Conservation (phyloP, 2,888 invertebrate species). For the Drosophila multiciliata region DNA sequence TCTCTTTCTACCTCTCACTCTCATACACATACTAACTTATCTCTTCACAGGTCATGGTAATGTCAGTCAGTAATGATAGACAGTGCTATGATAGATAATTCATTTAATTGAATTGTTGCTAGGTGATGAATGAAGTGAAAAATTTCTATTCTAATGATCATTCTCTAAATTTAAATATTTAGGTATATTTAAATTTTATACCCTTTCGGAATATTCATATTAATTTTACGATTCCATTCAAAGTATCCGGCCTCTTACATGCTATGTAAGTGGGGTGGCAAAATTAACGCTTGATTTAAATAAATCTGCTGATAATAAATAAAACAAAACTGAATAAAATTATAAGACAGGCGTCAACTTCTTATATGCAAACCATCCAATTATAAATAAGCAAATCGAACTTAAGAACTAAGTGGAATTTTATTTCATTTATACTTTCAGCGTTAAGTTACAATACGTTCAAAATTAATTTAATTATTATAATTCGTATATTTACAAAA, state of each 20-base stretch:
- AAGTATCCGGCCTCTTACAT: neutral
- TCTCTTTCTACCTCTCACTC: neutral
- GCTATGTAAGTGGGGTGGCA: neutral
- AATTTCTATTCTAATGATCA: neutral
- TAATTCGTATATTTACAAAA: neutral
- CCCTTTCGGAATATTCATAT: neutral
- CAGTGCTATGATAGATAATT: neutral
- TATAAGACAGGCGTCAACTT: neutral
- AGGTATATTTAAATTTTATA: neutral
- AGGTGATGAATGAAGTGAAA: neutral
- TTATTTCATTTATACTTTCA: neutral
- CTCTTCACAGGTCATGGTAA: neutral
- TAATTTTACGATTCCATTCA: neutral
- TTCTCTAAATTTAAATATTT: neutral
- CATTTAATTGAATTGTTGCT: neutral
- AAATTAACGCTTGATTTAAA: neutral
- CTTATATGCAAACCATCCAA: no score
- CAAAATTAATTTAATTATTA: neutral
- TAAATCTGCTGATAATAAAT: neutral
- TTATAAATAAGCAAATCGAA: neutral
- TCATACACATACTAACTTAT: neutral
- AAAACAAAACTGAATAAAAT: neutral
- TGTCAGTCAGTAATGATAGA: neutral
- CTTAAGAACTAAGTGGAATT: neutral
- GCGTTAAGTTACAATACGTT: neutral